Evolutionary conservation across 2,888 invertebrate genomes (phyloP), one percentile per base, ranked within the genome.

Genomic region (Caenorhabditis afra): DNA sequence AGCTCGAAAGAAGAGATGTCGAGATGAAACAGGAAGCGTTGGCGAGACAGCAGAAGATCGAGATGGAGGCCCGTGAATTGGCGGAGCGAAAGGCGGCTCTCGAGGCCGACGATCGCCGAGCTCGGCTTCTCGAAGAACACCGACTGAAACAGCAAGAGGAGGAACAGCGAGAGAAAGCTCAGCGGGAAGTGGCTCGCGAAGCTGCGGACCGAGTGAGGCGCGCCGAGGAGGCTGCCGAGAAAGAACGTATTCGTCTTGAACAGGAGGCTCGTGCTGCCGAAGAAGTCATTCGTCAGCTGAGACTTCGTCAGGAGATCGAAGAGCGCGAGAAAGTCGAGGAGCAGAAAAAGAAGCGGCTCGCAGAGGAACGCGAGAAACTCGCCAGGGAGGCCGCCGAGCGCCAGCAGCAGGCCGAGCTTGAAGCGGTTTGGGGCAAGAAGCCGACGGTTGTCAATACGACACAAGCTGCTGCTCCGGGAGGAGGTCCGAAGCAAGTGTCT

Each of bases 21-120:
- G 68, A 76, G 49, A 29, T 76, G 77, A 79, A 83, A 29, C 58
- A 78, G 49, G 59, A 81, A 29, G 79, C 74, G n/a, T n/a, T 77
- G 39, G 78, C 76, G 11, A 52, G 75, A 0, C 73, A 77, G 53
- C 65, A 80, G 35, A 47, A 74, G 18, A 50, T 80, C 35, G 73
- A 74, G 16, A 37, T n/a, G 59, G 70, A 64, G 67, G 68, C 53
- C 16, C 67, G 22, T n/a, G 68, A 61, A 47, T 61, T 79, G 12
- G 77, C 49, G 16, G 66, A 62, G 50, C 74, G 74, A 20, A 71
- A 68, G 47, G 59, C 64, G 50, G 79, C 59, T 12, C 49, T 80
- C 12, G 78, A 67, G 64, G 64, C 49, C 0, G 79, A 59, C 44
- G 66, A 68, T 44, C 68, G 53, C 35, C 47, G 67, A 29, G 7